Evolutionary conservation across 2,888 invertebrate genomes (phyloP), one percentile per base, ranked within the genome.

Genomic region (Pristionchus mayeri): DNA sequence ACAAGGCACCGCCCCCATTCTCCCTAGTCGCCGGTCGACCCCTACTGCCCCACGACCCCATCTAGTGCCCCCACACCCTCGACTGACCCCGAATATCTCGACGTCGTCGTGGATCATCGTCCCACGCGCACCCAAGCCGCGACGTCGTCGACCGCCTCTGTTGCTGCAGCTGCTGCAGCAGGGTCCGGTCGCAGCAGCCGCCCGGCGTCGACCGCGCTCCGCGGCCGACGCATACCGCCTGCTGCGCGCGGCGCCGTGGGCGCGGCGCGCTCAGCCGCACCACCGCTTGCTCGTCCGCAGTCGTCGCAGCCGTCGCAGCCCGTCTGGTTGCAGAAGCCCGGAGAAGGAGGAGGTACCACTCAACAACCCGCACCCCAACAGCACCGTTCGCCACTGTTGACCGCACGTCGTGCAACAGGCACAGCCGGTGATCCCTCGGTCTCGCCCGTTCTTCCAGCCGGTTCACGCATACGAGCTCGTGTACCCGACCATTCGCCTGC

Each of bases 51-150:
- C 30, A 63, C 60, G 44, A 44, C 44, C 44, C 44, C 7, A 13
- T 44, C 44, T 44, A 13, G 54, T 24, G 24, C n/a, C n/a, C 27
- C 44, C 54, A 50, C 50, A 78, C 84, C 63, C 82, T 86, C 50
- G 67, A 86, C 60, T 88, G 87, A 44, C 87, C 87, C 4, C 82
- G 82, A 4, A 75, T 87, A 40, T 86, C 86, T 63, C 85, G 87
- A 13, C 84, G 88, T 48, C 88, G 71, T 37, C 67, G 71, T 40
- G 40, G 71, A 40, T 44, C 40, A 30, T 40, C 71, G 40, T 37
- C 71, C 40, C 24, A 9, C 7, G 13, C 7, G 6, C 6, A 13
- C 13, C 7, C 44, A 13, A 44, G 71, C 44, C 71, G 40, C 71
- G n/a, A 40, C 71, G 71, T 44, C 71, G 71, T 71, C 71, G 40